Base-by-base conservation (phyloP, 2,113 vertebrate genomes). In the Thamnophis sirtalis region DNA sequence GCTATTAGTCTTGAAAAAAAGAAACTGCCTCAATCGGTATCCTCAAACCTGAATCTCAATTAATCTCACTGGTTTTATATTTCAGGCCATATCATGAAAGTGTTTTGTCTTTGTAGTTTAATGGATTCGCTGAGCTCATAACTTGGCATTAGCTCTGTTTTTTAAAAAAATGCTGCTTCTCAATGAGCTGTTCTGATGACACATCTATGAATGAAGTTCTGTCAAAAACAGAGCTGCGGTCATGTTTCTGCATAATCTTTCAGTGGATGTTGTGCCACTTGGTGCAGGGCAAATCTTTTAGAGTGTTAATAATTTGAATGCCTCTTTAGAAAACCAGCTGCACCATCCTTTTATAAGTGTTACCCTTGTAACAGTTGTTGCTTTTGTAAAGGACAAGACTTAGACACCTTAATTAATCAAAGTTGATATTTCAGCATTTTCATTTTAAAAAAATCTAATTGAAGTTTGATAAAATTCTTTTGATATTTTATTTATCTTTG, bases 291-390 rank as follows among this genome's bases (percentile, higher is more conserved):
- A 87, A 84, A 89, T 80, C 33, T 22, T 48, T 22, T 73, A 58
- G 53, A 85, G 91, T 85, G 13, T 84, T 50, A 11, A 63, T 93
- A 89, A 86, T 84, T 9, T 80, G 9, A 21, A 89, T 86, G 24
- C 19, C 73, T n/a, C 87, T 63, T 49, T 50, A 92, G 91, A 80
- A 93, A 43, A 60, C 92, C 85, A 91, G 89, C 73, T 93, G 33
- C 93, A 84, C 33, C 92, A 91, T 84, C 91, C 48, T 43, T 93
- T 89, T 89, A 24, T 91, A 56, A 53, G 89, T 90, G 33, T 89
- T 58, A 87, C 48, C 55, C 87, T 86, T 88, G 88, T 86, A 26
- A 94, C 89, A 51, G 55, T 90, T 90, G 22, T 0, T 91, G 60
- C 21, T 15, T 87, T 87, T 33, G 17, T 33, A 90, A 50, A 86